Base-by-base conservation (phyloP, 2,113 vertebrate genomes). In the Vidua macroura region DNA sequence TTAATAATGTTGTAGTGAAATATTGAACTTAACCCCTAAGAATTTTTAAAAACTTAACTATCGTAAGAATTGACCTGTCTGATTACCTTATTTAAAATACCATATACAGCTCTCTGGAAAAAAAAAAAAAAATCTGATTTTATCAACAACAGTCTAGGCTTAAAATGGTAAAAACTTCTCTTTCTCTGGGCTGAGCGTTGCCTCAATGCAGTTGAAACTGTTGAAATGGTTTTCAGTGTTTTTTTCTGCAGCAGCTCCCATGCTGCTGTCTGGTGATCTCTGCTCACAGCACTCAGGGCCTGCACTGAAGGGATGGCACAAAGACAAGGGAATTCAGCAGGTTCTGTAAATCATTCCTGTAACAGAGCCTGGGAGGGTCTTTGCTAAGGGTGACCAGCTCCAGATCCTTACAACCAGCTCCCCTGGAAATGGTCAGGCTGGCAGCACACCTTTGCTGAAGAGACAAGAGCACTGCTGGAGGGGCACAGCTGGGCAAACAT, bases 211-310 rank as follows among this genome's bases (percentile, higher is more conserved):
- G 20, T 6, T 78, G 68, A 39, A 86, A 22, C 11, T 39, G 19
- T 7, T 2, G 24, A 30, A 64, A n/a, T 13, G 28, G 4, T 22
- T 83, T 49, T 52, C 20, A 31, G 33, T 9, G 2, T 0, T 1
- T 39, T 68, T 60, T 66, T 62, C n/a, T 48, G 28, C 5, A 24
- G 58, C 4, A 1, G 19, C 8, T 52, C 15, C 22, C 60, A 2
- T 20, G 56, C 52, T 48, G 35, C 59, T 46, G 11, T 10, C 39
- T 43, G 30, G 10, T n/a, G 11, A 9, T 53, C 30, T 51, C 35
- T 60, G 35, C 68, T 46, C 13, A 9, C 2, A 68, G 73, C 31
- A 74, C 56, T 12, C 55, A 35, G 55, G 3, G 49, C 68, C 41
- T 25, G 25, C 53, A 10, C 63, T 33, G 43, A n/a, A 56, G 59